Evolutionary conservation across 2,113 vertebrate species (phyloP), one percentile per base, ranked within the genome.

Genomic region (Datnioides undecimradiatus): DNA sequence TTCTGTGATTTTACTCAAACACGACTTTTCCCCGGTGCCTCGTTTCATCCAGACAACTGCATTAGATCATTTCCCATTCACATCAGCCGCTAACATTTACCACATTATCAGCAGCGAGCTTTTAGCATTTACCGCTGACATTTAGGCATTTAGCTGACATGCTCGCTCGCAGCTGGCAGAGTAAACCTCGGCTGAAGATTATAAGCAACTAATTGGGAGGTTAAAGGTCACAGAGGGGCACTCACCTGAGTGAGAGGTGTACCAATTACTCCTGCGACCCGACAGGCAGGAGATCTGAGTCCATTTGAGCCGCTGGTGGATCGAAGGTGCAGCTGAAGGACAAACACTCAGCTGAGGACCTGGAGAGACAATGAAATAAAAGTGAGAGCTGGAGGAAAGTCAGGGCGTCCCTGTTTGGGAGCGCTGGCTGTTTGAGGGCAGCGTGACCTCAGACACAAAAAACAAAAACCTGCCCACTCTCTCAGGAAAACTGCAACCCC

Each of bases 51-150:
- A 34, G 21, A 55, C 21, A 27, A 2, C 33, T 11, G 33, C 8
- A 1, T 45, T 14, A 45, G 36, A 67, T 48, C 5, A 41, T 34
- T 51, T 66, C 21, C 1, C 34, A 5, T 17, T 64, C 36, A 59
- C 66, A 54, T 49, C 55, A 41, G 59, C 0, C 0, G 31, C 8
- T 36, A 63, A 74, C 79, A 55, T 58, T 43, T 25, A 54, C 17
- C 74, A 46, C 46, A 33, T 34, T 25, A 54, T 51, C 58, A 63
- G 48, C 36, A 8, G 64, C 52, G 8, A 25, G 43, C 43, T 3
- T 66, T 55, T 1, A 52, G 31, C 69, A 41, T 74, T 72, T 36
- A 19, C 46, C 1, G 57, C 63, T 78, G 74, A 81, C 62, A 69
- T 74, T 70, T 48, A 38, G 64, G 3, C 52, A 3, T 40, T 52